These are phyloP conservation scores for Zeuzera pyrina DNA, from an alignment of 2,888 invertebrate species.

Conservation along the genomic window DNA sequence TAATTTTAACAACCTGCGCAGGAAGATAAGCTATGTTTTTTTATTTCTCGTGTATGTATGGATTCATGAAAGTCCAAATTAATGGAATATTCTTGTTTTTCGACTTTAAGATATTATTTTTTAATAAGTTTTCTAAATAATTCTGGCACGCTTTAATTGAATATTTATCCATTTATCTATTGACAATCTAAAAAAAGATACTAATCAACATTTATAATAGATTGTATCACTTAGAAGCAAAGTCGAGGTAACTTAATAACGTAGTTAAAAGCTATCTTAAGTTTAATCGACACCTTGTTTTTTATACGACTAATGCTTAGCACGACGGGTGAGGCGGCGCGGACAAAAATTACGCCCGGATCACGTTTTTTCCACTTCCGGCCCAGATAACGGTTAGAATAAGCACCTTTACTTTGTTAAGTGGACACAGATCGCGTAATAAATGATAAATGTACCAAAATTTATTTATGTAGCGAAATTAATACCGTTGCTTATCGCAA, in stretches of 20 bases:
- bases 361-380: conserved; percentile 61
- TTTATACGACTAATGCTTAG: conserved; percentile 54
- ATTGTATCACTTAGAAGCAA: too few relatives aligned
- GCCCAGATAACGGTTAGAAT: conserved; percentile 56
- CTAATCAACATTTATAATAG: too few relatives aligned
- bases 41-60: too few relatives aligned
- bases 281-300: conserved; percentile 60
- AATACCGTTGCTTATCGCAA: conserved; percentile 26
- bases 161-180: background rate
- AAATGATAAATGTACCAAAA: conserved; percentile 35
- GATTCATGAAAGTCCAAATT: too few relatives aligned
- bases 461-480: background rate
- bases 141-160: too few relatives aligned
- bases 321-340: conserved; percentile 32
- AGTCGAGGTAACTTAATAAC: conserved; percentile 1
- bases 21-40: too few relatives aligned
- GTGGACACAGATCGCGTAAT: conserved; percentile 48
- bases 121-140: too few relatives aligned
- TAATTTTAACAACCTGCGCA: too few relatives aligned
- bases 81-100: too few relatives aligned
- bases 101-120: too few relatives aligned
- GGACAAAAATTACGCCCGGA: conserved; percentile 54
- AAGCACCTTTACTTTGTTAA: conserved; percentile 60
- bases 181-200: background rate
- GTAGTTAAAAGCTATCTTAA: conserved; percentile 50